These are phyloP conservation scores for Bryconaethiops microstoma DNA, from an alignment of 2,797 vertebrate genomes.

Conservation along the genomic window DNA sequence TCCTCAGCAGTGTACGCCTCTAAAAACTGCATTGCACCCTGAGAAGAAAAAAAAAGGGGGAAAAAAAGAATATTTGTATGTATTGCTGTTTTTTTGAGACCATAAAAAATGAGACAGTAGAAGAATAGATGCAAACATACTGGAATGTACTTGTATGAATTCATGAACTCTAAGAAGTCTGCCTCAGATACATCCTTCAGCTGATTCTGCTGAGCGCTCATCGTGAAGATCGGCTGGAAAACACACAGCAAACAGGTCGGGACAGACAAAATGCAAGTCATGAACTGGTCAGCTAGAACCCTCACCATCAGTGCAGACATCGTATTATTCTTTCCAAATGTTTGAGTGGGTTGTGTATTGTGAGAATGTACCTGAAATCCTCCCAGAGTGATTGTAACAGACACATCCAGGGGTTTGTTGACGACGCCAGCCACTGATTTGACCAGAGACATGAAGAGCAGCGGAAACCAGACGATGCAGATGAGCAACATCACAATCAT, in stretches of 20 bases:
- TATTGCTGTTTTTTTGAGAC: background rate
- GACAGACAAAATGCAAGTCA: background rate
- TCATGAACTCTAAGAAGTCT: conserved; percentile 70
- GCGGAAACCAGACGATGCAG: conserved; percentile 96
- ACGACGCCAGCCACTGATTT: conserved; percentile 94
- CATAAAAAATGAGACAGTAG: background rate
- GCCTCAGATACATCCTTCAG: conserved; percentile 78
- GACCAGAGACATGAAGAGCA: conserved; percentile 96
- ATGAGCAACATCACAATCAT: conserved; percentile 94
- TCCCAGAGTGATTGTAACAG: conserved; percentile 91
- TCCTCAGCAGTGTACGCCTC: conserved; percentile 89
- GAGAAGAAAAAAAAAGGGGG: conserved; percentile 42
- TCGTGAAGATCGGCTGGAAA: conserved; percentile 92
- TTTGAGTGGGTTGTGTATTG: background rate
- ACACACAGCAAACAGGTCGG: conserved; percentile 22
- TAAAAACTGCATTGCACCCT: conserved; percentile 93
- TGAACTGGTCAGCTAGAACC: background rate
- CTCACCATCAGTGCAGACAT: background rate
- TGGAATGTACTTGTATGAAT: conserved; percentile 70
- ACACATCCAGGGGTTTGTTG: conserved; percentile 91
- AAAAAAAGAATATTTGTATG: background rate
- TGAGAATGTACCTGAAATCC: conserved; percentile 83
- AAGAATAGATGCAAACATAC: conserved; percentile 55
- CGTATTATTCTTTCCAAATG: background rate
- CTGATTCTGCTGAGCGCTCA: conserved; percentile 95